Base-by-base conservation (phyloP, 2,113 vertebrate genomes). In the Percopsis transmontana region DNA sequence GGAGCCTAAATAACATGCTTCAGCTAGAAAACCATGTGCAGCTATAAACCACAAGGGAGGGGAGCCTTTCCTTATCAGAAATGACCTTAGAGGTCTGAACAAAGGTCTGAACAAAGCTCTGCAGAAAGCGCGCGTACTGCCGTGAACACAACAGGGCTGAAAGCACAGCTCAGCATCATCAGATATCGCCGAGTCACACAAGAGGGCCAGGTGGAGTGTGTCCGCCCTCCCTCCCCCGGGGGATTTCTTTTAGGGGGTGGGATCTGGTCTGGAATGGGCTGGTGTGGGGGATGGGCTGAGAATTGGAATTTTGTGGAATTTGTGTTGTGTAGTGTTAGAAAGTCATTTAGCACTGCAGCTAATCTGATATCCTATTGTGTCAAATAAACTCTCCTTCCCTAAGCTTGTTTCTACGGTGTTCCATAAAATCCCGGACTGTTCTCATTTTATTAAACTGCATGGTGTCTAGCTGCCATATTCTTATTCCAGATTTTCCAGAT, bases 31-130 rank as follows among this genome's bases (percentile, higher is more conserved):
- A 39, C n/a, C 18, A 19, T n/a, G n/a, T n/a, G 61, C 61, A 63
- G 14, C 50, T 39, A 54, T 54, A 42, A 54, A 42, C n/a, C 38
- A 54, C 39, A 23, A 20, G 15, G 14, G 5, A 11, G 39, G 60
- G 27, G 21, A 27, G 18, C 23, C n/a, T 12, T 72, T 84, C 53
- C 57, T 77, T 72, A 58, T 83, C 70, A 72, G 39, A 24, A 42
- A 40, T 10, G 51, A 51, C 63, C 56, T 51, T 21, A 69, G 68
- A 76, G 78, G 66, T 72, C 45, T 41, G 44, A 58, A 40, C 44
- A 21, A 45, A 62, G 78, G 66, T 72, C 45, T 41, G 44, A 58
- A 40, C 44, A 21, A 45, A 62, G n/a, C n/a, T n/a, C 55, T 51
- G 59, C 48, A 24, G 9, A 59, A 63, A 33, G 21, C 2, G 5